A percentile compares a stretch with the other conserved stretches of the same genome.
Conservation (phyloP, 2,113 vertebrate species). For the Pogonocichla stellata region DNA sequence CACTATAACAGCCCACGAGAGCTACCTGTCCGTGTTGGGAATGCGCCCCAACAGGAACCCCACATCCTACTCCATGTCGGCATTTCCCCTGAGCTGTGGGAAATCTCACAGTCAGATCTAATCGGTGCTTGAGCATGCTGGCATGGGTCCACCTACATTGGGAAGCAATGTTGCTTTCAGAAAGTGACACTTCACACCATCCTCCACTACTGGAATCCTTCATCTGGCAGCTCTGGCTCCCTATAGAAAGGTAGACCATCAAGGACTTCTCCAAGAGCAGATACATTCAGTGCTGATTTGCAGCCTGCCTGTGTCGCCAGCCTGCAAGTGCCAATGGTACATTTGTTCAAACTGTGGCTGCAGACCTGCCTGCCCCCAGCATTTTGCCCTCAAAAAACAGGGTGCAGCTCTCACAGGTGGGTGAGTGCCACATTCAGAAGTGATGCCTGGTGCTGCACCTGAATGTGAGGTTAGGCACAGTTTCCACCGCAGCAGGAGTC, state of each 20-base stretch:
- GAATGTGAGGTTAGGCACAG: background rate
- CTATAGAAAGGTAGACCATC: background rate
- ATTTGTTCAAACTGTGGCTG: background rate
- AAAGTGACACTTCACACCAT: background rate
- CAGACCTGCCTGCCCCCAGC: background rate
- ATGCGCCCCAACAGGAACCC: background rate
- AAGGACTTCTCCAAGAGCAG: background rate
- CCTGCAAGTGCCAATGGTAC: background rate
- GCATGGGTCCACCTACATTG: background rate
- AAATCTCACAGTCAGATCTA: background rate
- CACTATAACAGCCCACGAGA: background rate
- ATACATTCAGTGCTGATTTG: background rate
- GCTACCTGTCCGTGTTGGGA: background rate
- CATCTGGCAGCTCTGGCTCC: background rate
- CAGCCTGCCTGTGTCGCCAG: background rate
- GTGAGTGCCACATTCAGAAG: background rate
- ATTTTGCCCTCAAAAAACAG: background rate
- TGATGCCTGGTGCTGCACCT: background rate
- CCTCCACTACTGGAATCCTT: background rate
- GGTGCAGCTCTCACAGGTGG: background rate
- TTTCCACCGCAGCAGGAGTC: background rate
- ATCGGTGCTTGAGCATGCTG: background rate
- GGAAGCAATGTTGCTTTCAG: background rate
- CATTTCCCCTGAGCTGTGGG: background rate
- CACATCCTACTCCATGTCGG: fast-evolving